Evolutionary conservation across 2,888 invertebrate genomes (phyloP), one percentile per base, ranked within the genome.

Genomic region (Idaea biselata): DNA sequence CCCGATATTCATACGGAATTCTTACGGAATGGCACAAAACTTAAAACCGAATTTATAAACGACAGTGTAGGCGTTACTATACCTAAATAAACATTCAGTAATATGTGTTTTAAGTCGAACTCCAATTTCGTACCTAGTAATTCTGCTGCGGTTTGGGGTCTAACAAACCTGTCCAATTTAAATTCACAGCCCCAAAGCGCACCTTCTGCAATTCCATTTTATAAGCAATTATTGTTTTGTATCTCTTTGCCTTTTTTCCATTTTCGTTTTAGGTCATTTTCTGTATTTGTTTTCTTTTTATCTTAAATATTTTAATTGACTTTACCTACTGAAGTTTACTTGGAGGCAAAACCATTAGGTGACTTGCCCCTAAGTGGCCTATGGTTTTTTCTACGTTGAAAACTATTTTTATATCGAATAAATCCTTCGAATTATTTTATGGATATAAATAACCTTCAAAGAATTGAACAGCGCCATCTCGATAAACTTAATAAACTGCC

Each of bases 161-260:
- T 66, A 66, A 71, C 72, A 67, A 72, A 73, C 61, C 71, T 64
- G 67, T 68, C 68, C 77, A 75, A 71, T 77, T 73, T 74, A 69
- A 77, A 71, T 78, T 79, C 78, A 78, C 73, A 75, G 72, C 69
- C 58, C 66, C 68, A 73, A 58, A 61, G 58, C 61, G 63, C 59
- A 58, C 60, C 63, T 68, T 61, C 59, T 63, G 60, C 64, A 61
- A 63, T 57, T 56, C 17, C 31, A 32, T 17, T 58, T 32, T n/a
- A 31, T 17, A 44, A 58, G 44, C 17, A 17, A 32, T 31, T 18
- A 31, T 31, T 18, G 18, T 33, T 16, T 44, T 44, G 33, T 33
- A 33, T 44, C 44, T 44, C 11, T 44, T 8, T 14, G 44, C 11
- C 8, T 44, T 44, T 44, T 32, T 44, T 25, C 25, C 25, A 33